These are phyloP conservation scores for Cephalopterus ornatus DNA, from an alignment of 2,113 vertebrate genomes.

Conservation along the genomic window DNA sequence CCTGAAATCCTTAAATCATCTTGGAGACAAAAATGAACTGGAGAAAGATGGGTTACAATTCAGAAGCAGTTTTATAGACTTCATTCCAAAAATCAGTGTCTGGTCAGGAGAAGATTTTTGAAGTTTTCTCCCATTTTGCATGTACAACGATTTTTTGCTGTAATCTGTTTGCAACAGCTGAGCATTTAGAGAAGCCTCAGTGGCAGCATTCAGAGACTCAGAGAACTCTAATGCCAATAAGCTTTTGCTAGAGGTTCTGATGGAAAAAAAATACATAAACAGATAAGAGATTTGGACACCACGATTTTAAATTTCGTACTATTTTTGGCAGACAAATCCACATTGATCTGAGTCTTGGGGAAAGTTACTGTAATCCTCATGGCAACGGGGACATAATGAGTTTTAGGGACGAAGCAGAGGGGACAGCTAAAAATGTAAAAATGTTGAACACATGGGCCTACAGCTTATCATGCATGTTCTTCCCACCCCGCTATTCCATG, in stretches of 20 bases:
- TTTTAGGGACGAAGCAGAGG: not conserved
- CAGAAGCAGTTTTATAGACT: not conserved
- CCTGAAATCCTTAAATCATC: not conserved
- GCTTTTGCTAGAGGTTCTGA: not conserved
- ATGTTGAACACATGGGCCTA: not conserved
- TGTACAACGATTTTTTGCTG: not conserved
- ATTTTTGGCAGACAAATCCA: constrained; percentile 10
- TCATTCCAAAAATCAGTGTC: not conserved
- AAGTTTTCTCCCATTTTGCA: not conserved
- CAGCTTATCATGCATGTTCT: not conserved
- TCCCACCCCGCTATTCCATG: not conserved
- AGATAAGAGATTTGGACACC: not conserved
- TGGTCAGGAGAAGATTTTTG: not conserved
- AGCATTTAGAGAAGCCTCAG: not conserved
- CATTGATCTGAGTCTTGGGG: not conserved
- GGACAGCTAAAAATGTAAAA: constrained; percentile 17
- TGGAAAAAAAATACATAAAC: not conserved
- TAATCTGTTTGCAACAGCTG: not conserved
- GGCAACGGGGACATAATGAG: not conserved
- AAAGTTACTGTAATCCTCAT: not conserved
- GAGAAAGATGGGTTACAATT: not conserved
- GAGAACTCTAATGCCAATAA: not conserved
- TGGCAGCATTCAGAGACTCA: not conserved
- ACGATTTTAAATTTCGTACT: not conserved
- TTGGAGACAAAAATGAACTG: not conserved